Percentiles rank a stretch among this genome's conserved stretches.
phyloP scores from a whole-genome alignment of 2,113 vertebrate genomes.

The Eleginops maclovinus region DNA sequence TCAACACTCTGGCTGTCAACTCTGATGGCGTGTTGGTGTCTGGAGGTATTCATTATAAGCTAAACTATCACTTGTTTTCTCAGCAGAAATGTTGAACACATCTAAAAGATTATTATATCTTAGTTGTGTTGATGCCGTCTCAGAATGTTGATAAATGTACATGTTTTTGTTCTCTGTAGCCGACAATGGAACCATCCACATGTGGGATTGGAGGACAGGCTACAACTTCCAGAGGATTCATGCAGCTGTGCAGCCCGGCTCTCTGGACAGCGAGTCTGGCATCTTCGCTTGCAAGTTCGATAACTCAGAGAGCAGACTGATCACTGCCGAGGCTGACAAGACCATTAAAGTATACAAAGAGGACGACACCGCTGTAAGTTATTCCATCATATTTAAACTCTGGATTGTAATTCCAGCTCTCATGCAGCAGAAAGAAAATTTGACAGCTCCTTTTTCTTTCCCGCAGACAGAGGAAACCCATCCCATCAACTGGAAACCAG shows the following conservation, averaged over 20 bases:
- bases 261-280: constrained; percentile 98
- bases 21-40: constrained; percentile 97
- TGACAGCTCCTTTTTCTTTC: constrained; percentile 41
- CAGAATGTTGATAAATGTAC: background rate
- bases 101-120: background rate
- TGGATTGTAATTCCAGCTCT: rapidly evolving
- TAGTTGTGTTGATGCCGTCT: background rate
- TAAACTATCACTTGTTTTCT: background rate
- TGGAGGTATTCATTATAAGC: constrained; percentile 86
- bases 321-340: constrained; percentile 98
- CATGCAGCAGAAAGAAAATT: background rate
- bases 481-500: constrained; percentile 98
- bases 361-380: constrained; percentile 93
- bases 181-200: constrained; percentile 98
- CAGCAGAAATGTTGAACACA: background rate
- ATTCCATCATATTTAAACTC: background rate
- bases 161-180: constrained; percentile 76
- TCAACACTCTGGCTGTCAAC: constrained; percentile 96
- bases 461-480: constrained; percentile 96
- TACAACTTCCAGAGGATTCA: constrained; percentile 99
- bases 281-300: constrained; percentile 98
- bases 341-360: constrained; percentile 98
- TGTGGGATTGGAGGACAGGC: constrained; percentile 99
- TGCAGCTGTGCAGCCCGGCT: constrained; percentile 96
- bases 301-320: constrained; percentile 92